Conservation (phyloP, 23 tunicate species). For the Ciona savignyi region DNA sequence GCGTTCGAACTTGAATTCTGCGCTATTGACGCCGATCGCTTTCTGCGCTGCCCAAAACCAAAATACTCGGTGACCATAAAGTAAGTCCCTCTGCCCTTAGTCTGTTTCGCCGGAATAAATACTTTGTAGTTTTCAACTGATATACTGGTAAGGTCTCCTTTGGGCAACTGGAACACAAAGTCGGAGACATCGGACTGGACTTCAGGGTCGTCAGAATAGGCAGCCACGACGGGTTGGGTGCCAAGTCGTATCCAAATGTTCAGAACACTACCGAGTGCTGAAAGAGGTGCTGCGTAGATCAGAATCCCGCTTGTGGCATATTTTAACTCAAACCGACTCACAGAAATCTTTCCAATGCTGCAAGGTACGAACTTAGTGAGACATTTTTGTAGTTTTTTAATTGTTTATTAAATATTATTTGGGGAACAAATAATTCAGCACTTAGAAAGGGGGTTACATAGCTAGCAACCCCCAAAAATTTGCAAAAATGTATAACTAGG, state of each 20-base stretch:
- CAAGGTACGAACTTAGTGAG: background rate
- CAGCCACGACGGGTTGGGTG: background rate
- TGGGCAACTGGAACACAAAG: conserved; percentile 14
- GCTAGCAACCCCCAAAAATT: no score
- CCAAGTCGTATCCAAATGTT: conserved; percentile 10
- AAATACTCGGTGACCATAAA: conserved; percentile 7
- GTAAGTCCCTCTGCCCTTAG: conserved; percentile 33
- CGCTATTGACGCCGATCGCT: background rate
- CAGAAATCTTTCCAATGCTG: background rate
- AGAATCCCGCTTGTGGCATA: conserved; percentile 1
- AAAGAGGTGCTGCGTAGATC: conserved; percentile 2
- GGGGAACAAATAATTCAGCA: background rate
- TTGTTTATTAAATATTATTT: background rate
- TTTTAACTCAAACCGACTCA: conserved; percentile 27
- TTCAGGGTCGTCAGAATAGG: conserved; percentile 26
- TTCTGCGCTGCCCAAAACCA: background rate
- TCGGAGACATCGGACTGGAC: conserved; percentile 26
- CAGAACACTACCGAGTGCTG: background rate
- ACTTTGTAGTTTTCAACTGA: conserved; percentile 8
- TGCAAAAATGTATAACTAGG: no score
- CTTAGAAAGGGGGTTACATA: no score
- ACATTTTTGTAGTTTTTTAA: background rate
- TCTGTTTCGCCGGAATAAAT: conserved; percentile 16
- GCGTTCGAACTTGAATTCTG: background rate
- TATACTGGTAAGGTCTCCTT: background rate